Base-by-base conservation (phyloP, 2,113 vertebrate genomes). In the Rhombomys opimus region DNA sequence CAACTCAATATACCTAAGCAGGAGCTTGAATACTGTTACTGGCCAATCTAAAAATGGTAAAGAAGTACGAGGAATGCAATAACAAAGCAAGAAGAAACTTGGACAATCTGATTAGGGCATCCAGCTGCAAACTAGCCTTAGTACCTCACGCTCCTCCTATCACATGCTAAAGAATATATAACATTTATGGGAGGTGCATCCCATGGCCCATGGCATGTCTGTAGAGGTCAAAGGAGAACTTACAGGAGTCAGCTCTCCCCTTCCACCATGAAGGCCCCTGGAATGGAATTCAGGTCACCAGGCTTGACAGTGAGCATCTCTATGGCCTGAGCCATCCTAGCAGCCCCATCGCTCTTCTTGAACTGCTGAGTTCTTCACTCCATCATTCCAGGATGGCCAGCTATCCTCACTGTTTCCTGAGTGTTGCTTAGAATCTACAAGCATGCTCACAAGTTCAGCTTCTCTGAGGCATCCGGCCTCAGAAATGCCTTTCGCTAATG, bases 41-140 rank as follows among this genome's bases (percentile, higher is more conserved):
- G 76, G 35, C 65, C 94, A 46, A 61, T 72, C 82, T 76, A 63
- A 87, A 96, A 89, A 93, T 23, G 82, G 93, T 68, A 72, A 25
- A 50, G 67, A 63, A 91, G 52, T 86, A 32, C 75, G 18, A 92
- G 73, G 68, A 81, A 52, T 50, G 70, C 72, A 89, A 23, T 32
- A 50, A 25, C 27, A 9, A 61, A 80, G 76, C 15, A 89, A 77
- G 59, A 87, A 93, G 63, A 89, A 75, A 92, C 30, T 22, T 80
- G 68, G 63, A 52, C 92, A 86, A 9, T 84, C 6, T n/a, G 59
- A 90, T 54, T 87, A 91, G 70, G 59, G 77, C 50, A 91, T 76
- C 75, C 94, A 82, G 75, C 90, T 94, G 81, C 88, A 95, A 93
- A 78, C 25, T 32, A 41, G 5, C 18, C 92, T 89, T 52, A 25